A percentile compares a stretch with the other conserved stretches of the same genome.
These are phyloP conservation scores for Nysson spinosus DNA, from an alignment of 2,888 invertebrate species.

Conservation along the genomic window DNA sequence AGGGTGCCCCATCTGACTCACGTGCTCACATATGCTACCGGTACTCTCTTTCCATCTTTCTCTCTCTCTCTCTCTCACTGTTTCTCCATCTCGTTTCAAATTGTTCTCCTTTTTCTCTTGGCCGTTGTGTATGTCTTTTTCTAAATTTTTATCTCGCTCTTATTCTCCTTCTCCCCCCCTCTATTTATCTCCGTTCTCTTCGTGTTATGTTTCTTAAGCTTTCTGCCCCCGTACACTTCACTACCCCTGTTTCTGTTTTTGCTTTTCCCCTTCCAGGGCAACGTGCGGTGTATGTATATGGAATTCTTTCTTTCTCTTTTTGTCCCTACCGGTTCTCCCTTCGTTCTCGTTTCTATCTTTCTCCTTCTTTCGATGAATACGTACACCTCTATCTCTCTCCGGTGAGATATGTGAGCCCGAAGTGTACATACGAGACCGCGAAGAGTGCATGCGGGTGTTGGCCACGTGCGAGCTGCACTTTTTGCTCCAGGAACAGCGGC, in stretches of 20 bases:
- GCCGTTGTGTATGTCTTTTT: not conserved
- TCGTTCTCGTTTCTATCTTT: constrained; percentile 17
- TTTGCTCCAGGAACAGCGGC: constrained; percentile 55
- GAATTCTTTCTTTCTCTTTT: constrained; percentile 9
- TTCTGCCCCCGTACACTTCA: not conserved
- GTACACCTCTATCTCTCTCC: constrained; percentile 21
- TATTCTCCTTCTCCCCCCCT: constrained; percentile 15
- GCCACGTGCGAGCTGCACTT: constrained; percentile 73
- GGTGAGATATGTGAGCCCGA: constrained; percentile 24
- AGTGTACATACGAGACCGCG: constrained; percentile 43
- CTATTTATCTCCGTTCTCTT: not conserved
- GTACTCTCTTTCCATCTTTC: constrained; percentile 23
- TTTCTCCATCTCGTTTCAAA: not conserved
- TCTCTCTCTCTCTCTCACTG: constrained; percentile 6
- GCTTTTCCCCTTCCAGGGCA: not conserved
- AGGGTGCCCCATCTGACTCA: constrained; percentile 69
- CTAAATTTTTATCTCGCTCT: not conserved
- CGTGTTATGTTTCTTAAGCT: not conserved
- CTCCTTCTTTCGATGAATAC: constrained; percentile 11
- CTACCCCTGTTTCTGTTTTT: not conserved
- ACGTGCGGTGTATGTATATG: too few relatives aligned
- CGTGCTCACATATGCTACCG: constrained; percentile 62
- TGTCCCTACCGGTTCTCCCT: not conserved
- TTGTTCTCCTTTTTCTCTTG: too few relatives aligned
- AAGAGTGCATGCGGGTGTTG: constrained; percentile 69